Conservation (phyloP, 2,113 vertebrate species). For the Calypte anna region DNA sequence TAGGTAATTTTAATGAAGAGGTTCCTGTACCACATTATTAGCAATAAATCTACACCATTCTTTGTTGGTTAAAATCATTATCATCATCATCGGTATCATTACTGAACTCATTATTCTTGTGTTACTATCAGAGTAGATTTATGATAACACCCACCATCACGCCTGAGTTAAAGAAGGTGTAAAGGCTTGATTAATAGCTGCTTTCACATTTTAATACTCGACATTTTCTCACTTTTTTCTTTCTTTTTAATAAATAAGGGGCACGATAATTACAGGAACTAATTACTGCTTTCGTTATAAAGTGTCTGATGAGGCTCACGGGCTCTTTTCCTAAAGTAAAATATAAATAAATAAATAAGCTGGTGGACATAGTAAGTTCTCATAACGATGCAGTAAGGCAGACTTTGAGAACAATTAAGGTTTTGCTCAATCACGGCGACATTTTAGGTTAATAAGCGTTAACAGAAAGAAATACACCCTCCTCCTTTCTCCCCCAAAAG, state of each 20-base stretch:
- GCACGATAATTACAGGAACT: conserved; percentile 77
- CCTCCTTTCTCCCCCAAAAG: no score
- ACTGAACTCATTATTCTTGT: conserved; percentile 91
- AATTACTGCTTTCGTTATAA: conserved; percentile 79
- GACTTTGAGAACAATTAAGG: conserved; percentile 23
- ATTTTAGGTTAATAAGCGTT: conserved; percentile 13
- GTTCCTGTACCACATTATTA: conserved; percentile 89
- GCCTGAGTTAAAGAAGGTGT: conserved; percentile 87
- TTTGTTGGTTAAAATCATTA: conserved; percentile 91
- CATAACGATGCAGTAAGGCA: not conserved
- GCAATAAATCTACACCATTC: conserved; percentile 90
- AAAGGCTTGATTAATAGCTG: conserved; percentile 90
- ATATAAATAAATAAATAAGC: conserved; percentile 46
- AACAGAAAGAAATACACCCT: not conserved
- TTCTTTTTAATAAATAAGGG: conserved; percentile 73
- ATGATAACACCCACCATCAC: conserved; percentile 84
- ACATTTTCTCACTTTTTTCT: conserved; percentile 76
- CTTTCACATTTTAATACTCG: conserved; percentile 84
- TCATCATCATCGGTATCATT: conserved; percentile 89
- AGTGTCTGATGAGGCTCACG: conserved; percentile 69
- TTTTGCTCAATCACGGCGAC: conserved; percentile 7
- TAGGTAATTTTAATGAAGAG: conserved; percentile 86
- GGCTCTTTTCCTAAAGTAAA: conserved; percentile 51
- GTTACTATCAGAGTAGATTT: conserved; percentile 89
- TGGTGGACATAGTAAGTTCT: not conserved